Base-by-base conservation (phyloP, 2,888 invertebrate species). In the Cistogaster globosa region DNA sequence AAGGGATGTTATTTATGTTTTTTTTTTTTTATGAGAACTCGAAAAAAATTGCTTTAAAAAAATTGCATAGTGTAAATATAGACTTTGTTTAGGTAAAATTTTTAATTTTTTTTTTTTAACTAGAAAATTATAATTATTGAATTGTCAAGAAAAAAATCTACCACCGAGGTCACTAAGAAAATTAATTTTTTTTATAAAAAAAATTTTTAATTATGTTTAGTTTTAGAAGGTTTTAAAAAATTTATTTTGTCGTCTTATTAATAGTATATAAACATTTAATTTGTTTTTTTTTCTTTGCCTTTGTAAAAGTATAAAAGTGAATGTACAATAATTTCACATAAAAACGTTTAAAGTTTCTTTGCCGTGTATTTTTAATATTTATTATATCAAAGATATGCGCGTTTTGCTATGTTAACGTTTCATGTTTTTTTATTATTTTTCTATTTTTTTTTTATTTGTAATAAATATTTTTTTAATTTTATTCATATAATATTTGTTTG, bases 291-390 rank as follows among this genome's bases (percentile, higher is more conserved):
- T 71, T 85, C 80, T 74, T 82, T 77, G 26, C 86, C 82, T 87
- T 87, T 91, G 91, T 91, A 90, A 91, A 91, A 90, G 90, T 91
- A 91, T 89, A 90, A 90, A 90, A 91, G 89, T 90, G 88, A 90
- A 89, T 89, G 88, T 87, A 81, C 75, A 87, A 78, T 86, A 38
- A 69, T 84, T 65, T 79, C 63, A 69, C 78, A 78, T 79, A 78
- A 84, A 82, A 80, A 65, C 62, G 63, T 65, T 74, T 84, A 72
- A 76, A 77, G 68, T 26, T 65, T 78, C 26, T 69, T 76, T 75
- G 26, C 36, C 32, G 68, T 81, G 48, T 76, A 45, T 72, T 77
- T 72, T 72, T 22, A 53, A 75, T 57, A 55, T 78, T 78, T 53
- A 77, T 84, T 87, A 86, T 89, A 87, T 79, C 79, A 84, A 89